Conservation (phyloP, 2,113 vertebrate genomes). For the Malurus alboscapulatus region DNA sequence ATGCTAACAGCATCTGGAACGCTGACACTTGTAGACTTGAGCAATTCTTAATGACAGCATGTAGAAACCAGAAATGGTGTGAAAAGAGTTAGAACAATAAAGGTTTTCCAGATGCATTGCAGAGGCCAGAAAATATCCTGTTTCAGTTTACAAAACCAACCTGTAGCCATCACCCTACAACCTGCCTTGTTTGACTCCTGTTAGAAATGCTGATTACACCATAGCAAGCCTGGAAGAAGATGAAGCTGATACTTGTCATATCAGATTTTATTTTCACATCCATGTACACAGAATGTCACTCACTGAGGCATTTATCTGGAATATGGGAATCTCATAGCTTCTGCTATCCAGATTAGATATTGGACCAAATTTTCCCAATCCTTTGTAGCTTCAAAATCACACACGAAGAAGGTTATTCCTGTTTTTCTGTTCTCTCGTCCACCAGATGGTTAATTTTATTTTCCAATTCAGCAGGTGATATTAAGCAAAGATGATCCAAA, state of each 20-base stretch:
- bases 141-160: neutral
- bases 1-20: neutral
- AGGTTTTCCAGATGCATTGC: neutral
- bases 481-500: neutral
- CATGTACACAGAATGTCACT: neutral
- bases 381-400: neutral
- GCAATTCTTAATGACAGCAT: neutral
- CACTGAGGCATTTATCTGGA: neutral
- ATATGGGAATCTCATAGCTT: neutral
- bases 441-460: neutral
- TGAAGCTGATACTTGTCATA: neutral
- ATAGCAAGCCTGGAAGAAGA: neutral
- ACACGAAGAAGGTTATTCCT: rapidly evolving
- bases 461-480: neutral
- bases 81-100: neutral
- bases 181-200: neutral
- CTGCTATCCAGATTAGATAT: neutral
- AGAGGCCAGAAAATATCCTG: neutral
- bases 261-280: neutral
- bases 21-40: rapidly evolving
- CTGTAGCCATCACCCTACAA: neutral
- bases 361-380: neutral
- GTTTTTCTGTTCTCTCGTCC: neutral
- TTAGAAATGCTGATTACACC: neutral
- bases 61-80: rapidly evolving